Evolutionary conservation across 2,797 vertebrate genomes (phyloP), one percentile per base, ranked within the genome.

Genomic region (Aviceda cuculoides): DNA sequence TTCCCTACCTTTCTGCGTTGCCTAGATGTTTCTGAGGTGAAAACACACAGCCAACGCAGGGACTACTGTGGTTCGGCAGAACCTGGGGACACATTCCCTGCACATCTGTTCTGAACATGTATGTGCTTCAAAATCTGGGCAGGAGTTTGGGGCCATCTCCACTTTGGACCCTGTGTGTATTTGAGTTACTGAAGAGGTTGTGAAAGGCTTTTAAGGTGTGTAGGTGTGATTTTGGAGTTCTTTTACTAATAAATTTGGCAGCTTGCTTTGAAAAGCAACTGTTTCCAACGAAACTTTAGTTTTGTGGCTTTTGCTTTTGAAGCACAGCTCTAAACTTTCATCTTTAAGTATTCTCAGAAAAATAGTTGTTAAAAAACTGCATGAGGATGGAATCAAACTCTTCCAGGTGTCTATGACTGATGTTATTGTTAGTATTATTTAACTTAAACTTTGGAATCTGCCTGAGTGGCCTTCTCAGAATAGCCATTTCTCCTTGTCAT

Each of bases 51-150:
- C 21, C 16, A n/a, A 13, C 13, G 33, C 5, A 2, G 12, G 44
- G 52, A 35, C 58, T 42, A 7, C 28, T 62, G 26, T 47, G 40
- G 49, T 19, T 71, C 74, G n/a, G 40, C 24, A 75, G 56, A 52
- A 79, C 3, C 1, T 33, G 37, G 19, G 31, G 33, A 33, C 10
- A 9, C 10, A 20, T 49, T 61, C 28, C 35, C 33, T 59, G 62
- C 24, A 47, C 28, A 22, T 53, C 13, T n/a, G 3, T 40, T 56
- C 42, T 80, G 39, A 65, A 39, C 24, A n/a, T 0, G 0, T 0
- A 0, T 55, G 53, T 49, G 33, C 24, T 77, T 90, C 5, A 3
- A 67, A 74, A 83, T 50, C 8, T 5, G 5, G 22, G 16, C 18
- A 80, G 42, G 10, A 73, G 22, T 77, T 46, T 66, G 40, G 11